phyloP scores from a whole-genome alignment of 2,797 vertebrate species.

The Lacerta agilis region DNA sequence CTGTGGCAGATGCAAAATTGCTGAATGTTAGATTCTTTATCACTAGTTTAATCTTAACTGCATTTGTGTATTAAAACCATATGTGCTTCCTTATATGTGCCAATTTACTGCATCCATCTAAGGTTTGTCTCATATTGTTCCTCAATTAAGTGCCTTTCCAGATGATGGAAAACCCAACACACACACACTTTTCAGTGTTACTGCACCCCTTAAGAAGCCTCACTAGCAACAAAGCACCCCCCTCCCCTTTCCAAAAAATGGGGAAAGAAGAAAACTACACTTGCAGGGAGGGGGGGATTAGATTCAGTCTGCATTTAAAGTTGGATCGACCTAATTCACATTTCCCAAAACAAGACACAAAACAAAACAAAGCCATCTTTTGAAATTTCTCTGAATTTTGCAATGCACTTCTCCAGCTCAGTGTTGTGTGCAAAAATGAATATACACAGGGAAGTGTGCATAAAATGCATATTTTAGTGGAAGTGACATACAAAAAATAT shows the following conservation, averaged over 20 bases:
- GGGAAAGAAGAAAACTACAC: background rate
- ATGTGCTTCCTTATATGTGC: constrained; percentile 64
- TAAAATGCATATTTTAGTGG: too few species aligned
- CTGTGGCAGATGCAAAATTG: constrained; percentile 43
- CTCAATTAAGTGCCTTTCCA: constrained; percentile 12
- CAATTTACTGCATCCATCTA: constrained; percentile 59
- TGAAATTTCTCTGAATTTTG: too few species aligned
- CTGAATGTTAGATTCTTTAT: constrained; percentile 51
- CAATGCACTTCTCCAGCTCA: too few species aligned
- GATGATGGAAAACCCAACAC: constrained; percentile 1
- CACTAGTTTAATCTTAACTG: constrained; percentile 57
- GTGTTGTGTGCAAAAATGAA: too few species aligned
- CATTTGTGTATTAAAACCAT: constrained; percentile 64
- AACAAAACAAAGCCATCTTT: too few species aligned
- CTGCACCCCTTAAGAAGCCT: background rate
- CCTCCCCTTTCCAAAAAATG: background rate
- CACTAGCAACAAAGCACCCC: background rate
- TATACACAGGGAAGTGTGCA: too few species aligned
- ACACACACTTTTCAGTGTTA: background rate
- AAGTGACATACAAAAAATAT: too few species aligned
- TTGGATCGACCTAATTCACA: too few species aligned
- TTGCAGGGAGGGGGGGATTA: too few species aligned
- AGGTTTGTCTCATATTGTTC: constrained; percentile 37
- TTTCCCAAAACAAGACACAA: too few species aligned
- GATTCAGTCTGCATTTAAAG: too few species aligned